A percentile compares a stretch with the other conserved stretches of the same genome.
phyloP scores from a whole-genome alignment of 1,140 invertebrate species.

The Amphibalanus amphitrite region DNA sequence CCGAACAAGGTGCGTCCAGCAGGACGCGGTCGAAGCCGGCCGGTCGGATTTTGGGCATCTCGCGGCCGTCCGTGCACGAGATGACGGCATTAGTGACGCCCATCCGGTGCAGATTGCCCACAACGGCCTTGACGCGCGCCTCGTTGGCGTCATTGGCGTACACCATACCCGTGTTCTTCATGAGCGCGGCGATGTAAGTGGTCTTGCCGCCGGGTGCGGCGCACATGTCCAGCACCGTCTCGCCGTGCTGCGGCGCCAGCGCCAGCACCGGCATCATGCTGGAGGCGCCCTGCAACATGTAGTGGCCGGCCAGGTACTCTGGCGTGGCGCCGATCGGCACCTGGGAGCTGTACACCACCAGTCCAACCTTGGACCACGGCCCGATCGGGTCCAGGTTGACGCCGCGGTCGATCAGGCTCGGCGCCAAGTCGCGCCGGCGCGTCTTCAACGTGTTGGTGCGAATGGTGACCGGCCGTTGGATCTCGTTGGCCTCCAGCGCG shows the following conservation, averaged over 20 bases:
- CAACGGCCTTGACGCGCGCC: slow-evolving; percentile 77
- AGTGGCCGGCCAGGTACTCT: slow-evolving; percentile 97
- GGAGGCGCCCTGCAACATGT: slow-evolving; percentile 94
- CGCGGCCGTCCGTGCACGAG: slow-evolving; percentile 71
- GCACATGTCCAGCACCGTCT: slow-evolving; percentile 90
- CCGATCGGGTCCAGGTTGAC: slow-evolving; percentile 96
- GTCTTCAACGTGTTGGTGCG: slow-evolving; percentile 83
- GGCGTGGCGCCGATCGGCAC: slow-evolving; percentile 96
- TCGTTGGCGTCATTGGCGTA: slow-evolving; percentile 92
- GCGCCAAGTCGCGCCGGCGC: slow-evolving; percentile 16
- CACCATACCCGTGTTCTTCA: slow-evolving; percentile 97
- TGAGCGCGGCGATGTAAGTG: slow-evolving; percentile 84
- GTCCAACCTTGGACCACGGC: slow-evolving; percentile 96
- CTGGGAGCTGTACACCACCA: slow-evolving; percentile 89
- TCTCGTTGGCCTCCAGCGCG: slow-evolving; percentile 93
- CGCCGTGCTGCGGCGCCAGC: slow-evolving; percentile 87
- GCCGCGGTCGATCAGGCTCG: slow-evolving; percentile 79
- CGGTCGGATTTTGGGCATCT: slow-evolving; percentile 59
- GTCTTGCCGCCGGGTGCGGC: slow-evolving; percentile 96
- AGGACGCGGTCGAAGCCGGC: slow-evolving; percentile 92
- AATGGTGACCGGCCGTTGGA: slow-evolving; percentile 84
- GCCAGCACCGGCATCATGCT: slow-evolving; percentile 95
- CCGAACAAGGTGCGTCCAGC: slow-evolving; percentile 94
- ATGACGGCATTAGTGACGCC: slow-evolving; percentile 89
- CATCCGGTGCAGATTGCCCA: slow-evolving; percentile 91